These are phyloP conservation scores for Microctonus aethiopoides DNA, from an alignment of 2,888 invertebrate species.

Conservation along the genomic window DNA sequence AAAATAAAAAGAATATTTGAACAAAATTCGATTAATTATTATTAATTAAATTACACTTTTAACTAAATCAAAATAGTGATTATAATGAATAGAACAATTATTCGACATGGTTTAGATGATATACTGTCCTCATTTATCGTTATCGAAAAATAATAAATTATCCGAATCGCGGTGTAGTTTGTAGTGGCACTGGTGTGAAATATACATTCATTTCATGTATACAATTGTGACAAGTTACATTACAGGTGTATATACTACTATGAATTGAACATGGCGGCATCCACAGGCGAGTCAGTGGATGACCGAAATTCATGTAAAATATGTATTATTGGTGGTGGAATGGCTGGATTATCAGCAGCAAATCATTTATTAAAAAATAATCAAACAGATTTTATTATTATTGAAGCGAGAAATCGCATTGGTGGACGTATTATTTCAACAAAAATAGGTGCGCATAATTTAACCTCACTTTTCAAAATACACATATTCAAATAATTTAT, in stretches of 20 bases:
- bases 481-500: not conserved
- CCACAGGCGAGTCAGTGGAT: conserved; percentile 60
- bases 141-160: not conserved
- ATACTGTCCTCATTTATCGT: not conserved
- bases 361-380: conserved; percentile 84
- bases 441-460: conserved; percentile 71
- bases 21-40: not conserved
- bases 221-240: conserved; percentile 7
- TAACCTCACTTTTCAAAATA: conserved; percentile 22
- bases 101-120: conserved; percentile 1
- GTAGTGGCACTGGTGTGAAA: too few species aligned
- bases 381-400: conserved; percentile 80
- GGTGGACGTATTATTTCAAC: conserved; percentile 86
- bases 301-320: conserved; percentile 72
- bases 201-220: not conserved
- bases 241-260: conserved; percentile 9
- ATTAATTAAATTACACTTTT: not conserved
- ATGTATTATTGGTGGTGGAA: conserved; percentile 86
- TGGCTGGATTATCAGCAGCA: conserved; percentile 87
- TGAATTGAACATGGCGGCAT: conserved; percentile 60
- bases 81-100: not conserved
- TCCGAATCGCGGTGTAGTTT: not conserved
- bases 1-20: not conserved
- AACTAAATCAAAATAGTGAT: not conserved
- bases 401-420: conserved; percentile 84